Percentiles rank a stretch among this genome's conserved stretches.
These are phyloP conservation scores for Vipera latastei DNA, from an alignment of 2,797 vertebrate species.

Conservation along the genomic window DNA sequence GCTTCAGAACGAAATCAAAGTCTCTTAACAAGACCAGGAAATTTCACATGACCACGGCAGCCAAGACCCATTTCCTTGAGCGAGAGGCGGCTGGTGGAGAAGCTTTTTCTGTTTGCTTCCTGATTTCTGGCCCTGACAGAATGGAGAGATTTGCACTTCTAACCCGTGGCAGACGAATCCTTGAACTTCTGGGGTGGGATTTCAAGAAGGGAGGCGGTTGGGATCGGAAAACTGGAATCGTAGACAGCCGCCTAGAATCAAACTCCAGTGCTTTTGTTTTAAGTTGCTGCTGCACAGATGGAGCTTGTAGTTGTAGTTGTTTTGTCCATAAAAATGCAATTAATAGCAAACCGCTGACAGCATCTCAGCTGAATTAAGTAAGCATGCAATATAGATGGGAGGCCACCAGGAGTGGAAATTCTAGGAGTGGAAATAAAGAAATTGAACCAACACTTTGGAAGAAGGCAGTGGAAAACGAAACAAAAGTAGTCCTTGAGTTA, in stretches of 20 bases:
- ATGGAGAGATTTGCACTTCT: neutral
- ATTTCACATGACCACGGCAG: neutral
- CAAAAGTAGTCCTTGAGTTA: neutral
- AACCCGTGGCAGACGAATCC: rapidly evolving
- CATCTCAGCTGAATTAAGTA: neutral
- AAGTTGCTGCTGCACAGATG: neutral
- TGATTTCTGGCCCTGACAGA: rapidly evolving
- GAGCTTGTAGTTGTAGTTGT: neutral
- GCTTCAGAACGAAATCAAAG: neutral
- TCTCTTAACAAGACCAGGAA: neutral
- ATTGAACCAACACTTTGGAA: neutral
- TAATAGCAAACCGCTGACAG: neutral
- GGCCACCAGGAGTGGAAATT: neutral
- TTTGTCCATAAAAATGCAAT: neutral
- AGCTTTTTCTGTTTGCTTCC: neutral
- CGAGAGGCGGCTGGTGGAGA: rapidly evolving
- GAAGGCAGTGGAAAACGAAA: neutral
- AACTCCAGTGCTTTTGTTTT: neutral
- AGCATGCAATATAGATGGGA: neutral
- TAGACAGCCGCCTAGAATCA: neutral
- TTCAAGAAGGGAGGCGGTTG: neutral
- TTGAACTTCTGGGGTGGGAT: neutral
- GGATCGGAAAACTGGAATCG: neutral
- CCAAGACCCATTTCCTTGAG: neutral
- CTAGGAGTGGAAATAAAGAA: neutral